Evolutionary conservation across 2,888 invertebrate species (phyloP).

Genomic region (Matsumyia berberina): DNA sequence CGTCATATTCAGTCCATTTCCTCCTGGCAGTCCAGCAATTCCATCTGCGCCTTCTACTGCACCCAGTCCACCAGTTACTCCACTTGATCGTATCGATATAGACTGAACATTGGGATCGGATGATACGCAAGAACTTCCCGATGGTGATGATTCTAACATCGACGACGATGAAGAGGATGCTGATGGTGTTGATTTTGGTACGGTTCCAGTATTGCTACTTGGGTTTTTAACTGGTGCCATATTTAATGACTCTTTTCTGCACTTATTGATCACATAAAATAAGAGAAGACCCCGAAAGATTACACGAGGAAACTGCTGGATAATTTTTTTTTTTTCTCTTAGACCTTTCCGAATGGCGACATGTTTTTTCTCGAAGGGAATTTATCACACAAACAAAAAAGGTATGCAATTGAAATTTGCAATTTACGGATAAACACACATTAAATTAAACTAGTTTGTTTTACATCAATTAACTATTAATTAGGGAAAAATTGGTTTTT

Average conservation of each 20-base stretch:
- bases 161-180: constrained; percentile 59
- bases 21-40: not conserved
- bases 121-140: constrained; percentile 45
- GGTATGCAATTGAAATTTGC: not conserved
- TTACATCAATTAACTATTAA: not conserved
- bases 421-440: not conserved
- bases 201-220: constrained; percentile 86
- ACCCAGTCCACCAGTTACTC: constrained; percentile 2
- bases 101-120: constrained; percentile 55
- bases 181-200: constrained; percentile 88
- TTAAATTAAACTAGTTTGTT: not conserved
- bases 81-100: constrained; percentile 42
- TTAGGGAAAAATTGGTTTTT: not conserved
- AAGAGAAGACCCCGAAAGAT: not conserved
- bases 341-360: not conserved
- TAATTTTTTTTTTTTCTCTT: not conserved
- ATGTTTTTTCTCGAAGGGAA: not conserved
- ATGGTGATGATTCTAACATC: constrained; percentile 53
- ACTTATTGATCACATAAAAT: constrained; percentile 25
- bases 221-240: constrained; percentile 79
- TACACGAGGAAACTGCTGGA: not conserved
- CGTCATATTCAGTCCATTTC: not conserved
- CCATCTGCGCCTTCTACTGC: constrained; percentile 5
- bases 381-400: not conserved
- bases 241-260: not conserved